Base-by-base conservation (phyloP, 2,888 invertebrate genomes). In the Pterobdella sp. region DNA sequence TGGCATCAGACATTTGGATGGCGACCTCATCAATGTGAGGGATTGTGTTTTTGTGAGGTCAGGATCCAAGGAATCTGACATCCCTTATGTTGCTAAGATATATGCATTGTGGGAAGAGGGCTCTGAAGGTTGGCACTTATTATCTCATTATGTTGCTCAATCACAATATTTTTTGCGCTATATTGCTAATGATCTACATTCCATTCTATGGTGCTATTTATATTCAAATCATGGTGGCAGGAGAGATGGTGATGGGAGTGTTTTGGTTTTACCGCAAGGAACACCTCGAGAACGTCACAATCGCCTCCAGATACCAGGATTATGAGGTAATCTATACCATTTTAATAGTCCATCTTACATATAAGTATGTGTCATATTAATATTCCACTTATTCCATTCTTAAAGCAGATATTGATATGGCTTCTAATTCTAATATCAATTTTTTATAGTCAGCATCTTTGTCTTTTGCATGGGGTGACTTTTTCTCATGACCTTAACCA, bases 191-290 rank as follows among this genome's bases (percentile, higher is more conserved):
- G n/a, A n/a, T n/a, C n/a, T n/a, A n/a, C n/a, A n/a, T n/a, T n/a
- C n/a, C n/a, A n/a, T 32, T 29, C 18, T 34, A 32, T n/a, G n/a
- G n/a, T n/a, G n/a, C 65, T 72, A 18, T 22, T 65, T 42, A 36
- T 42, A 10, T 35, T n/a, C n/a, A 42, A 26, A 10, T 29, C 26
- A 18, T 32, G 10, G 10, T 35, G 1, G 68, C 84, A 93, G 94
- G 92, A 75, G 94, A 95, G 86, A 94, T 95, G 93, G 94, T 94
- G 93, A 91, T 95, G 86, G 93, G 93, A 1, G 86, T 96, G 75
- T 87, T 95, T 77, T 96, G 96, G 96, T 96, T 94, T 87, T 96
- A 96, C 86, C 89, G 95, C 80, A 95, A 95, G 0, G 96, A 96
- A 85, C 95, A 96, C 85, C 94, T 94, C 26, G 94, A 94, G 81